These are phyloP conservation scores for Erynnis tages DNA, from an alignment of 2,888 invertebrate species.

Conservation along the genomic window DNA sequence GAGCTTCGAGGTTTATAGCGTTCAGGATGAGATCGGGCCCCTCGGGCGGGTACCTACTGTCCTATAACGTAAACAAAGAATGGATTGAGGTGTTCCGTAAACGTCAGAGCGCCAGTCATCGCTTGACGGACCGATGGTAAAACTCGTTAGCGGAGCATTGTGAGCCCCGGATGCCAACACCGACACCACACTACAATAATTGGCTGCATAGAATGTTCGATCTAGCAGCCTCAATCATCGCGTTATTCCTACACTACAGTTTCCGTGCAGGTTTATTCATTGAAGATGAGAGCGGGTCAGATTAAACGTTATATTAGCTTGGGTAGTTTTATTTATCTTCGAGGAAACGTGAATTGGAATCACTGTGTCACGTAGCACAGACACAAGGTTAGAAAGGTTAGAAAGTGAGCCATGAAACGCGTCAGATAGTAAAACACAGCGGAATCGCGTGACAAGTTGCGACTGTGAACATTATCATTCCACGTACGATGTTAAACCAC, in stretches of 20 bases:
- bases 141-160: constrained; percentile 64
- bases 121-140: constrained; percentile 51
- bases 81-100: constrained; percentile 66
- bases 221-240: constrained; percentile 23
- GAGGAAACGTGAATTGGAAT: constrained; percentile 18
- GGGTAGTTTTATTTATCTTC: constrained; percentile 37
- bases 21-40: constrained; percentile 65
- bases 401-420: constrained; percentile 63
- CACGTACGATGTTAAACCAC: constrained; percentile 75
- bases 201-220: constrained; percentile 40
- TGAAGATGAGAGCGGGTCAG: constrained; percentile 11
- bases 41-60: constrained; percentile 50
- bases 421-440: constrained; percentile 39
- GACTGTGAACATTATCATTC: constrained; percentile 74
- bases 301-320: constrained; percentile 12
- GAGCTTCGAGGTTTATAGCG: constrained; percentile 73
- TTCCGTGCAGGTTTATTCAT: constrained; percentile 8
- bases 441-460: constrained; percentile 62
- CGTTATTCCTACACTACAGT: constrained; percentile 10
- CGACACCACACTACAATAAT: constrained; percentile 40
- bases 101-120: constrained; percentile 34
- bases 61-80: constrained; percentile 62
- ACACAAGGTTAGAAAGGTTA: constrained; percentile 48
- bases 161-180: constrained; percentile 44
- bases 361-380: constrained; percentile 38